Evolutionary conservation across 2,888 invertebrate genomes (phyloP), one percentile per base, ranked within the genome.

Genomic region (Zonitis immaculata): DNA sequence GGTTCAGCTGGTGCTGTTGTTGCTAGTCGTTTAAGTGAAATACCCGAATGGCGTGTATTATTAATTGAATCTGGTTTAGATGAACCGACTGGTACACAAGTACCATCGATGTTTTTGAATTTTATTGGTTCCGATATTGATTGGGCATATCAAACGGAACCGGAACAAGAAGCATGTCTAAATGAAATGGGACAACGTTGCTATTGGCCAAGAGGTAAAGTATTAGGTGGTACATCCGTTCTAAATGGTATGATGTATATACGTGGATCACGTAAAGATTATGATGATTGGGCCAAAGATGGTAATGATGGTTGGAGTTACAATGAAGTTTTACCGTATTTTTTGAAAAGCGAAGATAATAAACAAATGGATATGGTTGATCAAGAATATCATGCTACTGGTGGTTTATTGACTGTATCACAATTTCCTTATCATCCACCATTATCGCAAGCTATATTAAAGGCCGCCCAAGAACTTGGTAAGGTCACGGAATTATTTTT

Each of bases 181-280:
- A 85, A 83, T 1, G 87, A 89, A 65, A 81, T 80, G 0, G 85
- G 81, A 25, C 79, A 82, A 22, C 82, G 85, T 61, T 92, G 91
- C 72, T 87, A 86, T 71, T 91, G 91, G 91, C 91, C 91, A 0
- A 79, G 91, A 65, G 91, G 91, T 68, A 91, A 91, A 79, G 88
- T 87, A 73, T 76, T 94, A 8, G 95, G 95, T 6, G 95, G 95
- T 0, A 94, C 93, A 0, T 94, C 94, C 12, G 91, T 92, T 0
- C 83, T 95, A 79, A 96, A 96, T 75, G 95, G 95, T 18, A 96
- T 96, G 95, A 94, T 91, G 85, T 95, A 95, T 75, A 90, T 95
- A 61, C 81, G 95, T 22, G 95, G 95, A 1, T 87, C 92, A 52
- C 83, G 87, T 20, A 84, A 84, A 56, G 95, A 95, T 76, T 95